Conservation (phyloP, 1,140 invertebrate genomes). For the Psilanteris sp. region DNA sequence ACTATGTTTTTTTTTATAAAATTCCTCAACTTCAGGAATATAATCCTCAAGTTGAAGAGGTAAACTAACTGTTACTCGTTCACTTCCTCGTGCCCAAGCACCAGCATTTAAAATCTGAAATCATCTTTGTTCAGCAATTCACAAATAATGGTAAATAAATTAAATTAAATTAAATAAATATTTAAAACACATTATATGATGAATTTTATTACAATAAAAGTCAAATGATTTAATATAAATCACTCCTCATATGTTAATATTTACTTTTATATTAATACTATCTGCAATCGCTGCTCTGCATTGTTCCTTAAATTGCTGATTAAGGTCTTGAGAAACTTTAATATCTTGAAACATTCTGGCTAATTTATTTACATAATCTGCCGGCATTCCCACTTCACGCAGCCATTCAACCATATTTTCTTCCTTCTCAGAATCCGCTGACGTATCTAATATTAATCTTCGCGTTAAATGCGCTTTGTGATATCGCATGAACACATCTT, state of each 20-base stretch:
- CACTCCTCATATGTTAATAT: not conserved
- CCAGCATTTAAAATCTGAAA: constrained; percentile 98
- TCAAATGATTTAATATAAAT: no score
- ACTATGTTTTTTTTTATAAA: constrained; percentile 97
- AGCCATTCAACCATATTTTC: constrained; percentile 99
- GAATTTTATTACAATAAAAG: no score
- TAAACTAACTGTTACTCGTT: constrained; percentile 96
- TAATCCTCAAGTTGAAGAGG: constrained; percentile 98
- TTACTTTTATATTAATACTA: constrained; percentile 89
- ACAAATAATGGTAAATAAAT: no score
- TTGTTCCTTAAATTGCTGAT: constrained; percentile 92
- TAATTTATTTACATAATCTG: constrained; percentile 99
- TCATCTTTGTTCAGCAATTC: no score
- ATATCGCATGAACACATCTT: constrained; percentile 99
- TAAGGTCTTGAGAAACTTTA: constrained; percentile 99
- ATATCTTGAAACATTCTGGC: constrained; percentile 99
- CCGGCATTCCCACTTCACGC: constrained; percentile 98
- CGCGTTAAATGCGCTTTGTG: constrained; percentile 99
- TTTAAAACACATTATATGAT: no score
- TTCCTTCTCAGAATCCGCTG: constrained; percentile 99
- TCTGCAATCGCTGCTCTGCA: constrained; percentile 81
- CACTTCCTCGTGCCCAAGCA: constrained; percentile 97
- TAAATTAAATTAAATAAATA: no score
- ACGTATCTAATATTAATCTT: constrained; percentile 96
- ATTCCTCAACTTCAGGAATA: constrained; percentile 97